Evolutionary conservation across 1,140 invertebrate genomes (phyloP).

Genomic region (Megathymus violae): DNA sequence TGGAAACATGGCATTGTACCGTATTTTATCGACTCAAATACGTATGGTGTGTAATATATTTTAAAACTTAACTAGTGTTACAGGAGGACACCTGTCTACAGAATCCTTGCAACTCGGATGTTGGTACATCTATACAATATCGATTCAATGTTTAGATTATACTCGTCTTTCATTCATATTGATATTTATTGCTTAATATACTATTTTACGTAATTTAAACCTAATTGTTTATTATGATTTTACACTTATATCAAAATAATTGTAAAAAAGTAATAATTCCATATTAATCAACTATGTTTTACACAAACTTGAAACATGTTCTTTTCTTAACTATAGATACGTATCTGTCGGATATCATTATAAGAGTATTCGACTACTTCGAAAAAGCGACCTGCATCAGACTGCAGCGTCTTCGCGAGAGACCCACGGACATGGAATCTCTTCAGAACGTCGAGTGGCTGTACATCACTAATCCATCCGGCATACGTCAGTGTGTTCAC

Average conservation of each 20-base stretch:
- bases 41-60: conserved; percentile 69
- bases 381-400: conserved; percentile 72
- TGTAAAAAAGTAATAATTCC: too few species aligned
- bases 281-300: too few species aligned
- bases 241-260: too few species aligned
- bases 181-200: background rate
- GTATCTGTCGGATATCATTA: conserved; percentile 57
- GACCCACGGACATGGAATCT: conserved; percentile 60
- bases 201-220: background rate
- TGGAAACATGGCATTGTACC: conserved; percentile 70
- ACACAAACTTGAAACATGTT: background rate
- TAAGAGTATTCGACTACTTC: conserved; percentile 71
- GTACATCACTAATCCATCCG: conserved; percentile 70
- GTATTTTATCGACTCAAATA: conserved; percentile 71
- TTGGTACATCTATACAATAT: too few species aligned
- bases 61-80: too few species aligned
- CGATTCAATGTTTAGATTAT: too few species aligned
- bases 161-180: background rate
- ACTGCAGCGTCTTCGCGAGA: conserved; percentile 67
- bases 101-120: too few species aligned
- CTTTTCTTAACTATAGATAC: conserved; percentile 48
- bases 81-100: too few species aligned
- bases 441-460: conserved; percentile 66
- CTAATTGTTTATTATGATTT: too few species aligned
- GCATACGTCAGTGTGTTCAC: conserved; percentile 71